Evolutionary conservation across 2,797 vertebrate species (phyloP), one percentile per base, ranked within the genome.

Genomic region (Pelodytes ibericus): DNA sequence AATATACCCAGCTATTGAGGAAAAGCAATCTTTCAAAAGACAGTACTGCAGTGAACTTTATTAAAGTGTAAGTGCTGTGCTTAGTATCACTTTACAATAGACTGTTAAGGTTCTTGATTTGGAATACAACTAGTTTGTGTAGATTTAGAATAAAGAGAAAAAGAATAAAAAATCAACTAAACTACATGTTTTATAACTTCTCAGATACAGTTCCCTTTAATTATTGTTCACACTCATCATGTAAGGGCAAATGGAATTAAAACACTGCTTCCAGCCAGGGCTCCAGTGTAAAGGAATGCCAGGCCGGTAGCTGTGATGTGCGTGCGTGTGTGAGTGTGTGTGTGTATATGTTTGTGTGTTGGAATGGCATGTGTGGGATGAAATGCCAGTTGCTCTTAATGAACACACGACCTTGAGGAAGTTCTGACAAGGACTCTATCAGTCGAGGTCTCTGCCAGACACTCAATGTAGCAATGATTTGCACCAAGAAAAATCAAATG

Each of bases 351-450:
- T 74, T 68, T 73, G 60, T 73, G 71, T 61, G 58, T 62, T 73
- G 76, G 76, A 79, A 79, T 79, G 76, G 76, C 70, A 79, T 79
- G 77, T 74, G 68, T 71, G 75, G 26, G 75, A 71, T 71, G 68
- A 77, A 65, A 65, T 79, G 77, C 77, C 77, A 79, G 77, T 73
- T 79, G 77, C 77, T 73, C 71, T 58, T 79, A 74, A 79, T 74
- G 77, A 79, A 79, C 64, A 68, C 63, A 73, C 36, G 71, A 73
- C 77, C 77, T 79, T 79, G 77, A 64, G 64, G 71, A 74, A 73
- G 71, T 49, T 73, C 71, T 69, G 71, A 69, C 63, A 79, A 79
- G 77, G 76, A 67, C 76, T 78, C 44, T 57, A 72, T 51, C 63
- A 56, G 70, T 25, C 16, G 57, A 72, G 65, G 63, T 69, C 65